A percentile compares a stretch with the other conserved stretches of the same genome.
phyloP scores from a whole-genome alignment of 2,797 vertebrate genomes.

The Psittacula derbiana region DNA sequence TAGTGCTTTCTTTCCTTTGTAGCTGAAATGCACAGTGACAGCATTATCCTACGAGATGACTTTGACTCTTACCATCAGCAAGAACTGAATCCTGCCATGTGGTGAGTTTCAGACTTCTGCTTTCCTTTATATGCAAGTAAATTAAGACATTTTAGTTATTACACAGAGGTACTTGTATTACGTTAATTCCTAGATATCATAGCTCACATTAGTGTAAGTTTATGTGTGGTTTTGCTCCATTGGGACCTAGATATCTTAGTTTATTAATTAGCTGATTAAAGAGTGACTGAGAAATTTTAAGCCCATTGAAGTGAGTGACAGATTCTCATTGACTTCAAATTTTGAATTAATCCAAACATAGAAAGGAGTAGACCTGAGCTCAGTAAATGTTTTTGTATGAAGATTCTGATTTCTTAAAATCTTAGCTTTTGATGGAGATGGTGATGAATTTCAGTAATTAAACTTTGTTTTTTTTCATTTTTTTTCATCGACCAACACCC shows the following conservation, averaged over 20 bases:
- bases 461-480: not conserved
- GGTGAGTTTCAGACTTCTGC: constrained; percentile 79
- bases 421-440: not conserved
- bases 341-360: not conserved
- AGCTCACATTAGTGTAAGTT: not conserved
- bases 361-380: not conserved
- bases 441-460: not conserved
- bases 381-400: not conserved
- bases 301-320: not conserved
- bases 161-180: not conserved
- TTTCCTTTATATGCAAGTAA: not conserved
- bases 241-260: not conserved
- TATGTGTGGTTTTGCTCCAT: not conserved
- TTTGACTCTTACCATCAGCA: constrained; percentile 92
- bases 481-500: too few species aligned
- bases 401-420: not conserved
- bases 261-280: constrained; percentile 15
- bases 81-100: constrained; percentile 89
- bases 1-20: not conserved
- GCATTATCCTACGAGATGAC: constrained; percentile 92
- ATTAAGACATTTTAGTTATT: not conserved
- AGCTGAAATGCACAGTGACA: constrained; percentile 93
- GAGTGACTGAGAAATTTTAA: not conserved
- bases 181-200: not conserved
- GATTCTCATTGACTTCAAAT: not conserved